These are phyloP conservation scores for Musca domestica DNA, from an alignment of 1,140 invertebrate species.

Conservation along the genomic window DNA sequence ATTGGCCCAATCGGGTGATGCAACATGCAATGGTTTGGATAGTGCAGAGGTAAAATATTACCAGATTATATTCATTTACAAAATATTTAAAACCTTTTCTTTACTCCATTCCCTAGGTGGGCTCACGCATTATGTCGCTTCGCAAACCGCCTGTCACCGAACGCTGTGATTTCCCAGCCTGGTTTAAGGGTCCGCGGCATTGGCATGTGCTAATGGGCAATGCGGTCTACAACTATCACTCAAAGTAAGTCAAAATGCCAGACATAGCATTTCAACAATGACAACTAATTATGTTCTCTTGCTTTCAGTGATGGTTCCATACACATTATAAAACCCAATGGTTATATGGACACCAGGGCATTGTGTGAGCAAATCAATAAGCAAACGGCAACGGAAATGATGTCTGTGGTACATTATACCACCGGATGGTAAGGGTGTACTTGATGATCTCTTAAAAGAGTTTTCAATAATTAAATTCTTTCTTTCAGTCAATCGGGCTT, in stretches of 20 bases:
- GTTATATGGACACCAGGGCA: constrained; percentile 53
- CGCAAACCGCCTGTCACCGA: constrained; percentile 51
- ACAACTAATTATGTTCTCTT: not conserved
- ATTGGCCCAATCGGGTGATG: constrained; percentile 83
- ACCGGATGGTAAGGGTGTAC: constrained; percentile 61
- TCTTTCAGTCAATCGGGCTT: constrained; percentile 77
- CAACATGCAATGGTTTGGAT: constrained; percentile 82
- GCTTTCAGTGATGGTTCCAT: constrained; percentile 50
- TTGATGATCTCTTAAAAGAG: not conserved
- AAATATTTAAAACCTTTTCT: too few relatives aligned
- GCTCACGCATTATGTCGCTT: constrained; percentile 52
- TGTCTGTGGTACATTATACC: constrained; percentile 58
- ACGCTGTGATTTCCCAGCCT: constrained; percentile 53
- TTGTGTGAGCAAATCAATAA: constrained; percentile 55
- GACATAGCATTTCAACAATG: not conserved
- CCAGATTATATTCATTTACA: not conserved
- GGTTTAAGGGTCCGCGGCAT: constrained; percentile 53
- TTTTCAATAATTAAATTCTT: not conserved
- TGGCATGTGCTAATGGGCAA: constrained; percentile 54
- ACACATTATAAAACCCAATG: constrained; percentile 54
- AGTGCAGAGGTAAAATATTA: constrained; percentile 59
- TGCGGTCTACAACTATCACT: constrained; percentile 52
- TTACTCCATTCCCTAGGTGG: constrained; percentile 39
- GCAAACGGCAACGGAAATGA: constrained; percentile 53
- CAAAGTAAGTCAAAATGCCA: constrained; percentile 46